Evolutionary conservation across 2,888 invertebrate species (phyloP).

Genomic region (Tolmerus cingulatus): DNA sequence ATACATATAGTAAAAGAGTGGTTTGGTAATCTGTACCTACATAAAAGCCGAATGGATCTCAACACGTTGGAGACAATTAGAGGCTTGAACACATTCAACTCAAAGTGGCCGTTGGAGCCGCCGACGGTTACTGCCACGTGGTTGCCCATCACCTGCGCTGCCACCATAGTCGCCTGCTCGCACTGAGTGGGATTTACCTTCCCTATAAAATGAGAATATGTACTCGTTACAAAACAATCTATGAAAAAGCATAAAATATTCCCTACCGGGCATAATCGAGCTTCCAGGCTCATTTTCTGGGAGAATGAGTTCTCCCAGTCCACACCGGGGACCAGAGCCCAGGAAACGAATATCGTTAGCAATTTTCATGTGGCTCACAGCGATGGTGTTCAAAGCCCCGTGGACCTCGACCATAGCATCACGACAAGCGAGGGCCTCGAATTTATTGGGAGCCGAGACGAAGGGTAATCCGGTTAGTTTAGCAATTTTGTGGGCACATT

Average conservation of each 20-base stretch:
- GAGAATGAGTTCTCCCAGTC: slow-evolving; percentile 88
- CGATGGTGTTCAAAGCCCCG: slow-evolving; percentile 90
- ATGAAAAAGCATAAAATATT: slow-evolving; percentile 39
- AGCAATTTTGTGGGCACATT: slow-evolving; percentile 82
- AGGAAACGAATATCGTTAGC: slow-evolving; percentile 93
- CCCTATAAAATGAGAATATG: slow-evolving; percentile 64
- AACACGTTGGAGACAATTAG: slow-evolving; percentile 93
- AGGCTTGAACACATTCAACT: slow-evolving; percentile 97
- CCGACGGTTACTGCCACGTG: slow-evolving; percentile 91
- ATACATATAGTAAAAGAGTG: neutral
- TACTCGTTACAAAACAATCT: neutral
- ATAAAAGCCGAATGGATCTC: slow-evolving; percentile 83
- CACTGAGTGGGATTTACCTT: slow-evolving; percentile 99
- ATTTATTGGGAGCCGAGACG: slow-evolving; percentile 93
- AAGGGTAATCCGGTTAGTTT: slow-evolving; percentile 88
- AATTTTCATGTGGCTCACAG: slow-evolving; percentile 95
- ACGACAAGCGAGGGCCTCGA: slow-evolving; percentile 93
- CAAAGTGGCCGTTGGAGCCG: slow-evolving; percentile 95
- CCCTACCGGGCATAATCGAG: slow-evolving; percentile 93
- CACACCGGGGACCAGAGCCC: slow-evolving; percentile 96
- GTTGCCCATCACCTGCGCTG: slow-evolving; percentile 97
- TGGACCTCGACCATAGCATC: slow-evolving; percentile 95
- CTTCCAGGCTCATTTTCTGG: slow-evolving; percentile 99
- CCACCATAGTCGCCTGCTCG: slow-evolving; percentile 96
- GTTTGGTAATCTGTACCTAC: slow-evolving; percentile 66